Base-by-base conservation (phyloP, 2,888 invertebrate genomes). In the Altica lythri region DNA sequence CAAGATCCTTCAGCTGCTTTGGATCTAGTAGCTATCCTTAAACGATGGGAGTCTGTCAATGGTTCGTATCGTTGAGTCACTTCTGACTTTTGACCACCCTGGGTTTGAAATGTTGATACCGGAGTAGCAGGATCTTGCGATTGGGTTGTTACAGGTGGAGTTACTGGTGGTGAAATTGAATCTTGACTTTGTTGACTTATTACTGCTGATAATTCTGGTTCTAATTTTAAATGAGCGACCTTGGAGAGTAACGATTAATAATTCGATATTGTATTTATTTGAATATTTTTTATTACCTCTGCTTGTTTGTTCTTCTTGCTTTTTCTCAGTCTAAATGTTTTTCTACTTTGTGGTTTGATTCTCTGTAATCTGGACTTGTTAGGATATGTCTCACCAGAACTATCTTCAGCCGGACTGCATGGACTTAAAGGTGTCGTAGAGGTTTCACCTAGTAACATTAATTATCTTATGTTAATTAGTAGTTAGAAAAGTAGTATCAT, bases 341-440 rank as follows among this genome's bases (percentile, higher is more conserved):
- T 95, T 67, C 95, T 85, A 68, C 94, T 95, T 71, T 93, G 95
- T 25, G 93, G 95, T 77, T 94, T 95, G 48, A 94, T 89, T 13
- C 96, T 83, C 72, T 96, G 96, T 52, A 96, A 81, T 2, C 93
- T 81, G 22, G 88, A 87, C 71, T 83, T 79, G 75, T 80, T 74
- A 66, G 81, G 75, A 72, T 78, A 77, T 72, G 77, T 75, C 29
- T 72, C 81, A 71, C 84, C 84, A 13, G 85, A 85, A 1, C 86
- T 85, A 65, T 85, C 85, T 70, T 85, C 86, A 29, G 79, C 82
- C 18, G 85, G 86, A 73, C 86, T 86, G 63, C 81, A 84, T 13
- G 90, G 90, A 34, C 90, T 90, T 54, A 89, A 75, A 0, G 90
- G 88, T 32, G 88, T 88, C 59, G 82, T 84, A 13, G 87, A 85